Evolutionary conservation across 2,888 invertebrate genomes (phyloP).

Genomic region (Tyria jacobaeae): DNA sequence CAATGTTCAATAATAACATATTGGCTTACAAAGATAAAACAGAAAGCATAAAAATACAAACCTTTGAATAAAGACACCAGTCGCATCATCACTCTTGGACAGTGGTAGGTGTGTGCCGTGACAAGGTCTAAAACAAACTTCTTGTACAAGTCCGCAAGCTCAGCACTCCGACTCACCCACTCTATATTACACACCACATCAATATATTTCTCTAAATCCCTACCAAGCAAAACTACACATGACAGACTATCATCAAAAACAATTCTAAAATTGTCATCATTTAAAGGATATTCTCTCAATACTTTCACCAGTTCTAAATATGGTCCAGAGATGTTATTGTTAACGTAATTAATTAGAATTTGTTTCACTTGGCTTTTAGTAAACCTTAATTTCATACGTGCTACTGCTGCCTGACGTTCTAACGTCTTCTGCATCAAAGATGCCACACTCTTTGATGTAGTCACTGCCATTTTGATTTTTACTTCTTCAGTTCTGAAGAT

Average conservation of each 20-base stretch:
- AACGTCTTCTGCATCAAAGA: constrained; percentile 79
- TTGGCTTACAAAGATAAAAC: too few species aligned
- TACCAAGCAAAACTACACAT: constrained; percentile 74
- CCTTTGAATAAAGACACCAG: constrained; percentile 79
- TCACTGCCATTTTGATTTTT: constrained; percentile 77
- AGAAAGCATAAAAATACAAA: constrained; percentile 53
- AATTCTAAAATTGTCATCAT: constrained; percentile 75
- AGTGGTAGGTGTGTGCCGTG: constrained; percentile 81
- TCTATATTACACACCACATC: constrained; percentile 72
- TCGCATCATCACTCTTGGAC: constrained; percentile 68
- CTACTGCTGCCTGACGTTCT: constrained; percentile 72
- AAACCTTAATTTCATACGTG: constrained; percentile 75
- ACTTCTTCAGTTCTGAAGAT: constrained; percentile 77
- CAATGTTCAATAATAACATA: too few species aligned
- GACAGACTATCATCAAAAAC: constrained; percentile 76
- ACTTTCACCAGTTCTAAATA: constrained; percentile 82
- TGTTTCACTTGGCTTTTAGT: constrained; percentile 78
- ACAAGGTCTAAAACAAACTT: constrained; percentile 73
- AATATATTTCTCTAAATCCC: constrained; percentile 73
- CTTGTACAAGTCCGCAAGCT: constrained; percentile 68
- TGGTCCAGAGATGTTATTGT: constrained; percentile 68
- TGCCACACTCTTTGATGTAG: constrained; percentile 74
- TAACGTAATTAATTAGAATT: constrained; percentile 72
- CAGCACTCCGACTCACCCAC: constrained; percentile 69
- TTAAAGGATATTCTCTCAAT: constrained; percentile 73